Evolutionary conservation across 2,797 vertebrate genomes (phyloP).

Genomic region (Pseudocheirus occidentalis): DNA sequence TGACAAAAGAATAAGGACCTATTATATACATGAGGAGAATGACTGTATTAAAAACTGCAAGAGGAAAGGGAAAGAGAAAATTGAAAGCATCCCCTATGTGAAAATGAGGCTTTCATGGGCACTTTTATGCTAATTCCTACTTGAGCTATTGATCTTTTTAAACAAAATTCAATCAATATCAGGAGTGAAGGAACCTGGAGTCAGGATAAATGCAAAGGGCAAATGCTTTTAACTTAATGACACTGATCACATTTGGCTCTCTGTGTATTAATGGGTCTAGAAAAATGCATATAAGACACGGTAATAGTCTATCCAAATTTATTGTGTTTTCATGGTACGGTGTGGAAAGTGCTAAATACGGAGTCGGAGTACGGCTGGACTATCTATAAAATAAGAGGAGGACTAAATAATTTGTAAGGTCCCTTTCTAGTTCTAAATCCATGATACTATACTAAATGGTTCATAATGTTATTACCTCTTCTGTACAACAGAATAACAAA

Average conservation of each 20-base stretch:
- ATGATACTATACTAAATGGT: not conserved
- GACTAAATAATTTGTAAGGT: not conserved
- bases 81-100: not conserved
- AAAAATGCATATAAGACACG: not conserved
- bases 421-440: not conserved
- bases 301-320: not conserved
- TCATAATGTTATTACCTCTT: not conserved
- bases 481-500: not conserved
- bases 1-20: not conserved
- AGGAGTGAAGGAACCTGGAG: conserved; percentile 32
- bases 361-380: not conserved
- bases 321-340: not conserved
- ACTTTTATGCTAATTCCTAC: conserved; percentile 18
- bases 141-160: conserved; percentile 64
- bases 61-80: not conserved
- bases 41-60: conserved; percentile 14
- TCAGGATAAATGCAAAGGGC: not conserved
- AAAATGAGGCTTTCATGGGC: conserved; percentile 14
- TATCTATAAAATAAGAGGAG: not conserved
- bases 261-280: conserved; percentile 27
- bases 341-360: not conserved
- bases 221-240: conserved; percentile 60
- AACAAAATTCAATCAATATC: conserved; percentile 52
- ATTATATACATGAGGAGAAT: not conserved
- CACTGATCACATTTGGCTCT: conserved; percentile 54